Evolutionary conservation across 2,113 vertebrate genomes (phyloP).

Genomic region (Bettongia penicillata): DNA sequence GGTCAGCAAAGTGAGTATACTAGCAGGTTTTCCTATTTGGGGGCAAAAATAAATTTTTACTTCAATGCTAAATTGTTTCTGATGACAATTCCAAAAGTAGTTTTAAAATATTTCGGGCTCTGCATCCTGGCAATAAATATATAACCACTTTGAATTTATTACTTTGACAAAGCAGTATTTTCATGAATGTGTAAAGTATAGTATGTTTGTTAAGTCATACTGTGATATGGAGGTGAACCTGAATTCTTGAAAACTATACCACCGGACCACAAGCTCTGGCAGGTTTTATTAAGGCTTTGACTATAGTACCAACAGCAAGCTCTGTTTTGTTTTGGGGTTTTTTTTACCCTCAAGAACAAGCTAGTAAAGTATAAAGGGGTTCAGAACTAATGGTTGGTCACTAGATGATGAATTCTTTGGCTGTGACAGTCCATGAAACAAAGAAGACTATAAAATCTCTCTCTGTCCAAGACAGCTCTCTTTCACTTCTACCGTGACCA

Average conservation of each 20-base stretch:
- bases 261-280: background rate
- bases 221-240: background rate
- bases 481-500: too few relatives aligned
- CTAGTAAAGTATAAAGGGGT: too few relatives aligned
- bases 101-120: background rate
- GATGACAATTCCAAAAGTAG: background rate
- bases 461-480: too few relatives aligned
- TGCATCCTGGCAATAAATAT: background rate
- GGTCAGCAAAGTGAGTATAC: background rate
- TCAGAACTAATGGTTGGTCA: too few relatives aligned
- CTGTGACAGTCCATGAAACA: too few relatives aligned
- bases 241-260: background rate
- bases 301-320: too few relatives aligned
- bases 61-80: background rate
- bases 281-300: too few relatives aligned
- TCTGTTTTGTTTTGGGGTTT: too few relatives aligned
- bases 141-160: background rate
- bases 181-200: background rate
- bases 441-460: too few relatives aligned
- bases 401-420: too few relatives aligned
- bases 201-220: background rate
- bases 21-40: background rate
- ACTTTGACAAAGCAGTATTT: background rate
- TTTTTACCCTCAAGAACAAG: too few relatives aligned
- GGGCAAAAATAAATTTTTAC: background rate